Conservation (phyloP, 2,113 vertebrate genomes). For the Orthonyx spaldingii region DNA sequence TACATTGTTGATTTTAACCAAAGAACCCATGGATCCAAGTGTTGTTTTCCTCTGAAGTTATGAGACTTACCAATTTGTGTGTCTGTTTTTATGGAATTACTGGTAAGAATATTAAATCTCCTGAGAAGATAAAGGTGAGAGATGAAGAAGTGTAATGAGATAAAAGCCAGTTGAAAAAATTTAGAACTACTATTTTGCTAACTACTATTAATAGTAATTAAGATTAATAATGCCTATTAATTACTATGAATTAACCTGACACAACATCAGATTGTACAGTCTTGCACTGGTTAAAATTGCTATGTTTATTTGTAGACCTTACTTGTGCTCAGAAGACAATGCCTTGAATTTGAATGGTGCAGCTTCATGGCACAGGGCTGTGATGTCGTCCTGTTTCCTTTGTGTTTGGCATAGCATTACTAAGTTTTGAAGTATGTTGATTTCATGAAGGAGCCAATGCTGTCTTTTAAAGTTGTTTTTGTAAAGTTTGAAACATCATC, state of each 20-base stretch:
- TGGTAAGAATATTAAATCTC: neutral
- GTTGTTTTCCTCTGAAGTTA: neutral
- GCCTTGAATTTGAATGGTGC: neutral
- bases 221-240: neutral
- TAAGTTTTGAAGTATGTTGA: neutral
- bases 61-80: rapidly evolving
- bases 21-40: neutral
- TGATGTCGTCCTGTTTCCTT: neutral
- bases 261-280: neutral
- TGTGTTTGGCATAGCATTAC: neutral
- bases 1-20: neutral
- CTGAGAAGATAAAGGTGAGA: neutral
- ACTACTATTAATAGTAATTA: neutral
- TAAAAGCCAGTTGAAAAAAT: neutral
- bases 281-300: neutral
- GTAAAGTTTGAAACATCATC: neutral
- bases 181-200: neutral
- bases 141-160: neutral
- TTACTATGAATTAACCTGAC: neutral
- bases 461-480: neutral
- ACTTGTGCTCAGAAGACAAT: neutral
- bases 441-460: neutral
- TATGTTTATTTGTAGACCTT: neutral
- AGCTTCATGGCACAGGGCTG: neutral
- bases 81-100: neutral